phyloP scores from a whole-genome alignment of 2,888 invertebrate species.

The Nomada flava region DNA sequence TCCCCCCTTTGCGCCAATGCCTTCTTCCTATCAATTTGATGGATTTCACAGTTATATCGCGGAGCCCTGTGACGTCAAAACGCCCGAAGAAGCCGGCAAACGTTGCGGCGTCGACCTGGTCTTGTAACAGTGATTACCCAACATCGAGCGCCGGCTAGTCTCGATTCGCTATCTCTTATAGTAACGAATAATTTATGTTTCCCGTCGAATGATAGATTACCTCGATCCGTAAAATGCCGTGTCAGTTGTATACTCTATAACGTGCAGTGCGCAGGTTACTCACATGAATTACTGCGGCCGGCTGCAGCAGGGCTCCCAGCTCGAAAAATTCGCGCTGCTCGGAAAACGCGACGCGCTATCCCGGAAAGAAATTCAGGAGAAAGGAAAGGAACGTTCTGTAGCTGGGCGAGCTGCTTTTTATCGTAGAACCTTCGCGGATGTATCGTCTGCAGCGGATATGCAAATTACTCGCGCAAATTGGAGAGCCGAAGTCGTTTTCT shows the following conservation, averaged over 20 bases:
- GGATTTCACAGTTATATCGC: constrained; percentile 42
- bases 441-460: not conserved
- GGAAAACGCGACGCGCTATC: not conserved
- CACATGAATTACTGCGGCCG: not conserved
- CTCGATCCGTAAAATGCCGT: constrained; percentile 32
- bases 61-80: constrained; percentile 10
- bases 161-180: constrained; percentile 21
- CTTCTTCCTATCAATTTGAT: constrained; percentile 24
- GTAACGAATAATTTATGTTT: constrained; percentile 43
- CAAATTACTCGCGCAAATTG: constrained; percentile 4
- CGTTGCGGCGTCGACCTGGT: not conserved
- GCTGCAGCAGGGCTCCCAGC: not conserved
- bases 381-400: not conserved
- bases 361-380: not conserved
- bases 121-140: constrained; percentile 33
- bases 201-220: constrained; percentile 33
- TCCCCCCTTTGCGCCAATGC: constrained; percentile 4
- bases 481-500: not conserved
- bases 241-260: not conserved
- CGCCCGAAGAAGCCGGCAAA: not conserved
- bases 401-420: not conserved
- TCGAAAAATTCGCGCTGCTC: not conserved
- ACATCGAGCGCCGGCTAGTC: constrained; percentile 11
- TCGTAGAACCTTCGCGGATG: not conserved
- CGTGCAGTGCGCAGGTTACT: constrained; percentile 10